These are phyloP conservation scores for Crotalus helleri DNA, from an alignment of 2,113 vertebrate species.

Conservation along the genomic window DNA sequence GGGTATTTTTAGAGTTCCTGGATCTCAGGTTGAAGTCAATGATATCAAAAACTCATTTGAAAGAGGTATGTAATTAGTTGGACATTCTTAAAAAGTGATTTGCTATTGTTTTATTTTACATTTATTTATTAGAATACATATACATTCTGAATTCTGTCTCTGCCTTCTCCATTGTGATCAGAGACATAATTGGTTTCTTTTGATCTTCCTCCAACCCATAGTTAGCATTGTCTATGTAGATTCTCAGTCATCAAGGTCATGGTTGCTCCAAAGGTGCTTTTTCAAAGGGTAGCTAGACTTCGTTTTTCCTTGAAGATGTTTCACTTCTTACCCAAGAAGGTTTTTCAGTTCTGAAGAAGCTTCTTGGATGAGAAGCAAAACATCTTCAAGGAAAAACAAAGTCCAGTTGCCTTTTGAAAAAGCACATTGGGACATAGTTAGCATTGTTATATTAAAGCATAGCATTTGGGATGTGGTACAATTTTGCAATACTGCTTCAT, in stretches of 20 bases:
- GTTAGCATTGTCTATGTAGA: neutral
- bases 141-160: neutral
- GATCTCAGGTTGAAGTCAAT: slow-evolving; percentile 97
- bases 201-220: neutral
- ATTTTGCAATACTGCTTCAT: neutral
- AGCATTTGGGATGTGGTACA: neutral
- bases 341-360: neutral
- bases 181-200: neutral
- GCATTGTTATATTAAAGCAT: neutral
- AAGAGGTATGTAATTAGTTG: slow-evolving; percentile 79
- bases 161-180: neutral
- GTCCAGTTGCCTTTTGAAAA: neutral
- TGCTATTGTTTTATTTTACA: neutral
- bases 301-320: neutral
- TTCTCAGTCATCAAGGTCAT: neutral
- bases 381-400: neutral
- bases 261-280: neutral
- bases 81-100: neutral
- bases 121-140: neutral
- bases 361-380: neutral
- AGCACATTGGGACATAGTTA: neutral
- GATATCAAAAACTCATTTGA: slow-evolving; percentile 99
- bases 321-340: neutral
- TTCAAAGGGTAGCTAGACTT: neutral
- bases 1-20: slow-evolving; percentile 96